Percentiles rank a stretch among this genome's conserved stretches.
These are phyloP conservation scores for Chloebia gouldiae DNA, from an alignment of 2,113 vertebrate genomes.

Conservation along the genomic window DNA sequence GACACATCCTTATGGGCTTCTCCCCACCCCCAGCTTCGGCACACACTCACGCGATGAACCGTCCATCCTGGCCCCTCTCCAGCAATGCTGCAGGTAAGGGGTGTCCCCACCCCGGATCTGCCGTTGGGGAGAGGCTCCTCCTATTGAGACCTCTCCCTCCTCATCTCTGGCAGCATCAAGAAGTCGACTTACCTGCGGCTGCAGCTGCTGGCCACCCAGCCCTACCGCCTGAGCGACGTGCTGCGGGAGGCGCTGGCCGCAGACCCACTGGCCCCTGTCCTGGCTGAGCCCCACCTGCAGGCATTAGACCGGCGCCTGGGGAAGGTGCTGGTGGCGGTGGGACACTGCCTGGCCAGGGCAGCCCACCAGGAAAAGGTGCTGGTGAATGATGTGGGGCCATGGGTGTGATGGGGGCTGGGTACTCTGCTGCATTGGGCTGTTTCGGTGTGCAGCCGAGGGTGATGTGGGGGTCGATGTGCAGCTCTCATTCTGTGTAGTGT, in stretches of 20 bases:
- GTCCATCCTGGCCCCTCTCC: slow-evolving; percentile 79
- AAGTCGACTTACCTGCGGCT: slow-evolving; percentile 77
- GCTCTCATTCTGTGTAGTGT: accelerated
- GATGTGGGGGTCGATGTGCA: accelerated
- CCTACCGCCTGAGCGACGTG: slow-evolving; percentile 74
- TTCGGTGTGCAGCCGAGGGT: accelerated
- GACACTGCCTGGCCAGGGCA: slow-evolving; percentile 8
- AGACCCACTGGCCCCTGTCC: slow-evolving; percentile 75
- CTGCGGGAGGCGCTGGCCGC: slow-evolving; percentile 72
- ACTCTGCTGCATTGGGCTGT: neutral
- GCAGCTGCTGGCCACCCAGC: slow-evolving; percentile 69
- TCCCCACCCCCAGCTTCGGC: slow-evolving; percentile 73
- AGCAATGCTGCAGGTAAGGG: slow-evolving; percentile 82
- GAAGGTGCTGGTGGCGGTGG: slow-evolving; percentile 51
- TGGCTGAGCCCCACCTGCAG: slow-evolving; percentile 73
- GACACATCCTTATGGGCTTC: neutral
- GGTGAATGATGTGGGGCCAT: neutral
- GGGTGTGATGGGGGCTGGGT: neutral
- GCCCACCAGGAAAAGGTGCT: neutral
- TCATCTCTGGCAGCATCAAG: slow-evolving; percentile 68
- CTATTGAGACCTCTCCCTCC: neutral
- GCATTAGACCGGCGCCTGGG: slow-evolving; percentile 72
- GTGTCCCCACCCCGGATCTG: accelerated
- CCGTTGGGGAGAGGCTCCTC: accelerated
- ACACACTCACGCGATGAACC: slow-evolving; percentile 81